Conservation (phyloP, 2,888 invertebrate species). For the Scrobipalpa costella region DNA sequence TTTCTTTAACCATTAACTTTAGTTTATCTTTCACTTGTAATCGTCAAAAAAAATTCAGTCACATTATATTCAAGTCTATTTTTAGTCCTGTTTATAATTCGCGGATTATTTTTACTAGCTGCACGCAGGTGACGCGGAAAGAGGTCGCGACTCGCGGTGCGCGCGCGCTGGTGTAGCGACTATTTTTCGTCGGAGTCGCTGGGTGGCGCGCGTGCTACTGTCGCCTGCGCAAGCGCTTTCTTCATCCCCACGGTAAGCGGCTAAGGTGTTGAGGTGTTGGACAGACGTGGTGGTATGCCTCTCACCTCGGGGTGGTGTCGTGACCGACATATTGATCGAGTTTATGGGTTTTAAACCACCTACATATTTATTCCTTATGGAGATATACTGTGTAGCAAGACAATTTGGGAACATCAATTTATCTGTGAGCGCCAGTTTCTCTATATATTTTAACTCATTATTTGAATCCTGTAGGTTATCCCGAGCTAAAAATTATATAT, state of each 20-base stretch:
- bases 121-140: constrained; percentile 35
- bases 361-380: neutral
- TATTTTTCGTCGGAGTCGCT: constrained; percentile 50
- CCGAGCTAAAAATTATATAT: too few species aligned
- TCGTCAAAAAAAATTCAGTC: neutral
- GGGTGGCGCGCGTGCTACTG: constrained; percentile 54
- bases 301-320: neutral
- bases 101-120: constrained; percentile 25
- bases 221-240: constrained; percentile 60
- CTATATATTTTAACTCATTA: too few species aligned
- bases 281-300: neutral
- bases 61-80: neutral
- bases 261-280: constrained; percentile 12
- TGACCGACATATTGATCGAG: neutral
- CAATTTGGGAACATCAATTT: neutral
- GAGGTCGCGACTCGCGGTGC: constrained; percentile 38
- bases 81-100: constrained; percentile 13
- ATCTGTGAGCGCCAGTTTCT: neutral
- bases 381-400: neutral
- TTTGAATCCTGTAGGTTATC: too few species aligned
- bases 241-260: constrained; percentile 45
- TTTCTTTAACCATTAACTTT: constrained; percentile 1
- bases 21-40: neutral
- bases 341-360: neutral
- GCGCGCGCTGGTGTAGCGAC: constrained; percentile 35